phyloP scores from a whole-genome alignment of 2,113 vertebrate genomes.

The Callipepla squamata region DNA sequence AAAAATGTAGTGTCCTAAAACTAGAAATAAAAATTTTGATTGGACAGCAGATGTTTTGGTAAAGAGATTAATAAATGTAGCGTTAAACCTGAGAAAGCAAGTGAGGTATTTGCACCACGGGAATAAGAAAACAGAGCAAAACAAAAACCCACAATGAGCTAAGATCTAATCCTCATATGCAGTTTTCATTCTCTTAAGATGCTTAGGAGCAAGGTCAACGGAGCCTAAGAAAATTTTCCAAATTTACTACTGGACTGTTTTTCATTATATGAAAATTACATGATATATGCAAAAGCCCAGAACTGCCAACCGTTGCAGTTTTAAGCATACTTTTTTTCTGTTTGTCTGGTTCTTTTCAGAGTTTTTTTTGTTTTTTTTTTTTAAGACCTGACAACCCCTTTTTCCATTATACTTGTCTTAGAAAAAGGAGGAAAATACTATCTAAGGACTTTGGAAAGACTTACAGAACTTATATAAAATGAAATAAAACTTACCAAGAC shows the following conservation, averaged over 20 bases:
- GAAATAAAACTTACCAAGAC: neutral
- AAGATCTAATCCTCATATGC: neutral
- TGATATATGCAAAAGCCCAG: neutral
- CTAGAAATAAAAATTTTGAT: neutral
- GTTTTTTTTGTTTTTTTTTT: neutral
- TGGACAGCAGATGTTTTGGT: neutral
- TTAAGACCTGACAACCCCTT: neutral
- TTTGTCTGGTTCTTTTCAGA: neutral
- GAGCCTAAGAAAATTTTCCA: neutral
- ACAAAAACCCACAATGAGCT: neutral
- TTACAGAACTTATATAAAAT: neutral
- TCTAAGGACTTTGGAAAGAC: neutral
- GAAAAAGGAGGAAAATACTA: neutral
- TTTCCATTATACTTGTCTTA: neutral
- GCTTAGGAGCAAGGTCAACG: neutral
- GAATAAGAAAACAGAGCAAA: neutral
- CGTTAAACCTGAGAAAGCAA: neutral
- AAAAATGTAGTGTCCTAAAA: neutral
- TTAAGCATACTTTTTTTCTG: neutral
- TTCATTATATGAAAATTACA: fast-evolving
- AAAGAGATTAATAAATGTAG: neutral
- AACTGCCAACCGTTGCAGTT: neutral
- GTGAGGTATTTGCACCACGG: neutral
- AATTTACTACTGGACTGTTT: neutral
- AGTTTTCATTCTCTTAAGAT: neutral